Evolutionary conservation across 2,113 vertebrate species (phyloP).

Genomic region (Climacteris rufus): DNA sequence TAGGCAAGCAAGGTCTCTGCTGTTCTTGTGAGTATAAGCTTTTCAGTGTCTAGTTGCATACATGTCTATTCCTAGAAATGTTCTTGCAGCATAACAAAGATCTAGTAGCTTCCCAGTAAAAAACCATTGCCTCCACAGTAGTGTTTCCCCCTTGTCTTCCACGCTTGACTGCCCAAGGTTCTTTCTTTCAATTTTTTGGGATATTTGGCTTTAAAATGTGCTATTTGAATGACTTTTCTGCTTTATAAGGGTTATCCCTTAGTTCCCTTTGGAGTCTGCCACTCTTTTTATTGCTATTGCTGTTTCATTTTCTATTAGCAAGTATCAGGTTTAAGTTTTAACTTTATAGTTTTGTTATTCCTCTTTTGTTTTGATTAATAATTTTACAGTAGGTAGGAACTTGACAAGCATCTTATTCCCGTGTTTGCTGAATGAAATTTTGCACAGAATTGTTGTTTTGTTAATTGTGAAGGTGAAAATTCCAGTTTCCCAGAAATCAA

Average conservation of each 20-base stretch:
- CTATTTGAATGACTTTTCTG: not conserved
- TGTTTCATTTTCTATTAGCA: not conserved
- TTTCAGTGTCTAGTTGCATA: not conserved
- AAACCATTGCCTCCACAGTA: not conserved
- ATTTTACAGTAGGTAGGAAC: not conserved
- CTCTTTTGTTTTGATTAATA: not conserved
- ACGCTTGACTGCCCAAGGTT: not conserved
- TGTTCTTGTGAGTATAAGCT: slow-evolving; percentile 86
- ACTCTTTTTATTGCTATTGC: not conserved
- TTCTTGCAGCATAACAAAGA: not conserved
- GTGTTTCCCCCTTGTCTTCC: not conserved
- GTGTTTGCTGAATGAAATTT: not conserved
- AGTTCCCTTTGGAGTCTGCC: not conserved
- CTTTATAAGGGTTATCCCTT: not conserved
- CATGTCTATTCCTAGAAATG: not conserved
- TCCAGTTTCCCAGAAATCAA: not conserved
- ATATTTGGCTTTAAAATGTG: not conserved
- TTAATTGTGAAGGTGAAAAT: not conserved
- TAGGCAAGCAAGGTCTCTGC: slow-evolving; percentile 93
- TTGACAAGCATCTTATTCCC: not conserved
- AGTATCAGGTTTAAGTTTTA: not conserved
- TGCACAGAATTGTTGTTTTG: not conserved
- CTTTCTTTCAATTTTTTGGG: not conserved
- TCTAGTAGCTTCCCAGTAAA: not conserved
- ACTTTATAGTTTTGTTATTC: not conserved